Conservation (phyloP, 1,140 invertebrate genomes). For the Odontomachus brunneus region DNA sequence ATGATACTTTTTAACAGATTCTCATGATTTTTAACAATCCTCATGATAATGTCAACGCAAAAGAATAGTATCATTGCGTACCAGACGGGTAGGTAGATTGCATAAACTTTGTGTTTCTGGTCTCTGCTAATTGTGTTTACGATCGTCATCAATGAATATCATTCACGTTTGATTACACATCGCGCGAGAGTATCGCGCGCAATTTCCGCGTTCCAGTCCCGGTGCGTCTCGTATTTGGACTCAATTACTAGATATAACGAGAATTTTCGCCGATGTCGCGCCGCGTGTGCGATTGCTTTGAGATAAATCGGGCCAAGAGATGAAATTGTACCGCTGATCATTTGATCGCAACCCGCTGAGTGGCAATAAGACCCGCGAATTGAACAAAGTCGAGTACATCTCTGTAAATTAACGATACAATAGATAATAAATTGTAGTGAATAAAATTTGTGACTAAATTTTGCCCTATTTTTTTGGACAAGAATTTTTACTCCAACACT, state of each 20-base stretch:
- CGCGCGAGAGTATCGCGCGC: not conserved
- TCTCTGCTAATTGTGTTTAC: constrained; percentile 14
- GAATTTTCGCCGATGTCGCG: constrained; percentile 8
- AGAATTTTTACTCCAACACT: no score
- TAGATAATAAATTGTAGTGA: not conserved
- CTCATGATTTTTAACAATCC: no score
- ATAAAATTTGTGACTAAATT: no score
- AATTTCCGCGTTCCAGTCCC: constrained; percentile 29
- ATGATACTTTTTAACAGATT: no score
- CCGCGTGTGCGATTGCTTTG: constrained; percentile 32
- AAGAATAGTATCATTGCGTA: not conserved
- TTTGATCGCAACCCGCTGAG: constrained; percentile 4
- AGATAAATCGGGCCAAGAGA: not conserved
- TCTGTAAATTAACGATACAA: constrained; percentile 60
- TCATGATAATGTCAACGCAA: not conserved
- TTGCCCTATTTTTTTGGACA: no score
- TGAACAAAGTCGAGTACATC: constrained; percentile 49
- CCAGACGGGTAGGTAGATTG: not conserved
- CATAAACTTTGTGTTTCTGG: constrained; percentile 2
- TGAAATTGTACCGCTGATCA: not conserved
- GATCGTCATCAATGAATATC: constrained; percentile 1
- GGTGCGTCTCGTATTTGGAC: constrained; percentile 24
- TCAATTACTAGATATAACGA: constrained; percentile 38
- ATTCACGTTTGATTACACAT: not conserved
- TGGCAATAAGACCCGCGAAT: constrained; percentile 46